phyloP scores from a whole-genome alignment of 2,888 invertebrate genomes.

The Hypolimnas misippus region DNA sequence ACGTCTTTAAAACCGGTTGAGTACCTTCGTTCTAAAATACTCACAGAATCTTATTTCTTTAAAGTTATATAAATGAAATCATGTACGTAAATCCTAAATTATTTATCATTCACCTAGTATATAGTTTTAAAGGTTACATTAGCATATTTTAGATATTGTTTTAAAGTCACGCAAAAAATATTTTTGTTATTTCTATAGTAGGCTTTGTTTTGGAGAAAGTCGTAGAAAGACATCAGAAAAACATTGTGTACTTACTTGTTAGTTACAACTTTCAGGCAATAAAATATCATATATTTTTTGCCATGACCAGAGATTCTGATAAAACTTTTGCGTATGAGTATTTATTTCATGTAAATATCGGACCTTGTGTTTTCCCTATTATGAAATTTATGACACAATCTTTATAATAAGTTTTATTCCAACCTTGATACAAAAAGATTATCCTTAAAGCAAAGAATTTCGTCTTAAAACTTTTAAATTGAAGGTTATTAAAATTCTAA shows the following conservation, averaged over 20 bases:
- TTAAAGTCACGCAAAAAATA: background rate
- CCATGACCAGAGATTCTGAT: background rate
- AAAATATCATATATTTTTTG: conserved; percentile 5
- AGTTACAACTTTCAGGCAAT: conserved; percentile 20
- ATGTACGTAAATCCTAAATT: no score
- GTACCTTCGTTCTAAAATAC: background rate
- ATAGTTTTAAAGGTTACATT: no score
- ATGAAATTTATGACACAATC: background rate
- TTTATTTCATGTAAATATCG: background rate
- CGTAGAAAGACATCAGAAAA: conserved; percentile 10
- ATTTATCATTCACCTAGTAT: no score
- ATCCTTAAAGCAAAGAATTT: background rate
- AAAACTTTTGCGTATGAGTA: background rate
- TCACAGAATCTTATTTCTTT: background rate
- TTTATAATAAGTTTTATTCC: background rate
- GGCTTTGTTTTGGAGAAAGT: conserved; percentile 19
- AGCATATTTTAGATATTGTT: no score
- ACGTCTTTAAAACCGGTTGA: background rate
- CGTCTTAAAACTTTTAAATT: background rate
- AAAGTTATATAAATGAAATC: background rate
- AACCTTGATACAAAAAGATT: background rate
- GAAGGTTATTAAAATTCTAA: background rate
- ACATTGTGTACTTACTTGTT: conserved; percentile 21
- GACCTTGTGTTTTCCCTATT: conserved; percentile 16
- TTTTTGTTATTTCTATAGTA: background rate